phyloP scores from a whole-genome alignment of 2,113 vertebrate genomes.

The Toxostoma redivivum region DNA sequence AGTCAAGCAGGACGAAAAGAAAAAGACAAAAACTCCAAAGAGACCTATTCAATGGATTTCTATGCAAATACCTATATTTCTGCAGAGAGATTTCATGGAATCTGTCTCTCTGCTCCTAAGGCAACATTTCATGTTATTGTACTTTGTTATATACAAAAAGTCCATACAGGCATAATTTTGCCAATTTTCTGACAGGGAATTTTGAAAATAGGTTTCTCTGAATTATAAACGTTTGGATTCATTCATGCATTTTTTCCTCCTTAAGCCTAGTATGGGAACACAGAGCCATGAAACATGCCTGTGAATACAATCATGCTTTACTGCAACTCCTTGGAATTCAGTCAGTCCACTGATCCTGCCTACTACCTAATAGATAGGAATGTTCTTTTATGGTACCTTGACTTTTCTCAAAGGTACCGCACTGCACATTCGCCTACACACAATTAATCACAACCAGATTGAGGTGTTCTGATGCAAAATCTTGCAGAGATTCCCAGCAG shows the following conservation, averaged over 20 bases:
- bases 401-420: not conserved
- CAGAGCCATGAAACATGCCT: not conserved
- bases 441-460: not conserved
- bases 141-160: constrained; percentile 21
- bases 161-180: not conserved
- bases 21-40: not conserved
- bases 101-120: constrained; percentile 2
- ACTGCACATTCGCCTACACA: not conserved
- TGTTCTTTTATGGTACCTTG: not conserved
- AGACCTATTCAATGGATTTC: not conserved
- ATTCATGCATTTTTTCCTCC: not conserved
- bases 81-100: constrained; percentile 6
- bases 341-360: not conserved
- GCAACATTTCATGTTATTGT: constrained; percentile 31
- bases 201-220: not conserved
- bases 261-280: not conserved
- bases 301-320: not conserved
- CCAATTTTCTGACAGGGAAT: not conserved
- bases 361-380: not conserved
- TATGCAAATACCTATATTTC: not conserved
- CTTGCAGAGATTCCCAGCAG: not conserved
- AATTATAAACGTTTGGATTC: not conserved
- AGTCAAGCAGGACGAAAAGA: not conserved
- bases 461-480: not conserved
- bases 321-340: not conserved